These are phyloP conservation scores for Diglossa brunneiventris DNA, from an alignment of 2,113 vertebrate species.

Conservation along the genomic window DNA sequence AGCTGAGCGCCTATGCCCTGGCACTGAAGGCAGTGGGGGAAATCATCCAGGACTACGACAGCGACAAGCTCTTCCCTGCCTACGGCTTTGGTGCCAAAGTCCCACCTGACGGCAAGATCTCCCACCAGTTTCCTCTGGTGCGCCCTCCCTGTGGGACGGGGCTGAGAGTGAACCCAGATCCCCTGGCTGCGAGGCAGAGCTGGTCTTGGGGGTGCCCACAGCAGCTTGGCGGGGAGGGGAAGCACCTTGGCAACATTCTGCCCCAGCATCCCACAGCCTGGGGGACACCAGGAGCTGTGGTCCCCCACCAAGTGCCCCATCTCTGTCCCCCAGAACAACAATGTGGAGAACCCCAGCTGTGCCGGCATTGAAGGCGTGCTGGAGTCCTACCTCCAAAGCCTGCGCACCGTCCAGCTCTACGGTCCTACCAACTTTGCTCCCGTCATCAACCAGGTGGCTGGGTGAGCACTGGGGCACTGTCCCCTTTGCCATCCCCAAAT, in stretches of 20 bases:
- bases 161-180: not conserved
- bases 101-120: conserved; percentile 95
- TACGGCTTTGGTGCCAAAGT: conserved; percentile 97
- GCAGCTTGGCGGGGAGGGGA: not conserved
- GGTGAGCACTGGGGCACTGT: conserved; percentile 70
- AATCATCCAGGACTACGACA: conserved; percentile 99
- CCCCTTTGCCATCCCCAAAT: not conserved
- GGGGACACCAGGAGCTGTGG: not conserved
- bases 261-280: not conserved
- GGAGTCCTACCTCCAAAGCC: conserved; percentile 90
- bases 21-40: conserved; percentile 96
- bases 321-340: conserved; percentile 75
- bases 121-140: conserved; percentile 96
- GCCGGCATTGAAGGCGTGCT: conserved; percentile 87
- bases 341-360: conserved; percentile 86
- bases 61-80: conserved; percentile 97
- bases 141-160: not conserved
- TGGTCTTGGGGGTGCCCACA: not conserved
- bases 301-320: not conserved
- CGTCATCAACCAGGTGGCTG: conserved; percentile 92
- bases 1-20: conserved; percentile 98
- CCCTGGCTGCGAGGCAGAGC: not conserved
- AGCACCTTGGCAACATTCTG: not conserved
- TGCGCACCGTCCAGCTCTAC: conserved; percentile 89
- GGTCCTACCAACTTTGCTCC: conserved; percentile 94